Percentiles rank a stretch among this genome's conserved stretches.
phyloP scores from a whole-genome alignment of 1,140 invertebrate species.

The Limonius californicus region DNA sequence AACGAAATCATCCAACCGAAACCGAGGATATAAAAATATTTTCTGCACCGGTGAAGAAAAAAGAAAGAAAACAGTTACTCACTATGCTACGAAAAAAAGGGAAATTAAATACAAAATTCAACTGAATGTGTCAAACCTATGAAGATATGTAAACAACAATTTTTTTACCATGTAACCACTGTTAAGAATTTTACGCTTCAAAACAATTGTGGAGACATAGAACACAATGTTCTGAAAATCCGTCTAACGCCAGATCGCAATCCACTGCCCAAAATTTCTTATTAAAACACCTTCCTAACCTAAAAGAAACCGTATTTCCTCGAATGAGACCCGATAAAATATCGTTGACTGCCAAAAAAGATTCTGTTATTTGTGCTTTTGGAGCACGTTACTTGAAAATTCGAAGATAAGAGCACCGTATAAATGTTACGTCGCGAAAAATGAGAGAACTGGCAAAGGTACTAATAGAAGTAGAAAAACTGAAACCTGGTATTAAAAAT shows the following conservation, averaged over 20 bases:
- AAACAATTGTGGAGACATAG: constrained; percentile 15
- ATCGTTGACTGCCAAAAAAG: too few species aligned
- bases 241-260: too few species aligned
- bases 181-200: constrained; percentile 7
- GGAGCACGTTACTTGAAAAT: too few species aligned
- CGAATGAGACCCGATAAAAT: too few species aligned
- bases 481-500: too few species aligned
- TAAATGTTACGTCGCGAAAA: too few species aligned
- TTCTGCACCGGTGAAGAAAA: background rate
- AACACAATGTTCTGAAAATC: background rate
- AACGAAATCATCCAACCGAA: background rate
- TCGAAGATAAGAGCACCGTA: too few species aligned
- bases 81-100: constrained; percentile 12
- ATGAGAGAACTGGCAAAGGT: too few species aligned
- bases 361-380: too few species aligned
- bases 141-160: background rate
- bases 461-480: too few species aligned
- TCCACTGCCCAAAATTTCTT: constrained; percentile 19
- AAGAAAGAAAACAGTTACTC: background rate
- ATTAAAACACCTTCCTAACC: constrained; percentile 9
- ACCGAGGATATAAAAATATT: background rate
- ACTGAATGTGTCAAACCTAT: constrained; percentile 5
- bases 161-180: background rate
- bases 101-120: constrained; percentile 12
- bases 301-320: too few species aligned